Evolutionary conservation across 2,888 invertebrate species (phyloP), one percentile per base, ranked within the genome.

Genomic region (Tanytarsus gracilentus): DNA sequence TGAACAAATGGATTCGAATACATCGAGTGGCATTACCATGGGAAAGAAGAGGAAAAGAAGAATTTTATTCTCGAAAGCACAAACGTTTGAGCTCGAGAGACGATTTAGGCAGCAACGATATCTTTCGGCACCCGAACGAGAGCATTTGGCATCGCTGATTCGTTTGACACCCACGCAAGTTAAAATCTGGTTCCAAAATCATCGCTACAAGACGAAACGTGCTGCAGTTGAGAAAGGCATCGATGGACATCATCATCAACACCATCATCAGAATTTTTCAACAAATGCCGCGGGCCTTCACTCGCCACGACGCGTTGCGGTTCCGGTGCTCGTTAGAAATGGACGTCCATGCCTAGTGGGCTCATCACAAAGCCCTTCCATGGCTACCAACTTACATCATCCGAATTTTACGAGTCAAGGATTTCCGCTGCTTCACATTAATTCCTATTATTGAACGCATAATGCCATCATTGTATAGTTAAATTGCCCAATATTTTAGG

Each of bases 111-210:
- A 96, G 70, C 98, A 99, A 72, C 79, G 95, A 65, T 99, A 99
- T 74, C 79, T 99, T 14, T 96, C 96, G 2, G 99, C 98, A 0
- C 98, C 98, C 0, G 99, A 99, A 73, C 76, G 99, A 30, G 99
- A 99, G 70, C 96, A 97, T 71, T 77, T 99, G 65, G 98, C 99
- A 2, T 90, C 90, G 64, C 79, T 95, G 67, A 98, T 99, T 64
- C 81, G 93, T 61, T 78, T 99, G 62, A 97, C 98, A 2, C 98
- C 98, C 0, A 98, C 97, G 2, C 99, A 99, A 77, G 90, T 90
- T 55, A 97, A 97, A 76, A 98, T 99, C 68, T 99, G 98, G 98
- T 99, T 98, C 77, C 97, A 97, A 73, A 97, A 97, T 74, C 98
- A 98, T 72, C 85, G 95, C 69, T 99, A 99, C 77, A 99, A 98